These are phyloP conservation scores for Bactericera cockerelli DNA, from an alignment of 1,140 invertebrate genomes.

Conservation along the genomic window DNA sequence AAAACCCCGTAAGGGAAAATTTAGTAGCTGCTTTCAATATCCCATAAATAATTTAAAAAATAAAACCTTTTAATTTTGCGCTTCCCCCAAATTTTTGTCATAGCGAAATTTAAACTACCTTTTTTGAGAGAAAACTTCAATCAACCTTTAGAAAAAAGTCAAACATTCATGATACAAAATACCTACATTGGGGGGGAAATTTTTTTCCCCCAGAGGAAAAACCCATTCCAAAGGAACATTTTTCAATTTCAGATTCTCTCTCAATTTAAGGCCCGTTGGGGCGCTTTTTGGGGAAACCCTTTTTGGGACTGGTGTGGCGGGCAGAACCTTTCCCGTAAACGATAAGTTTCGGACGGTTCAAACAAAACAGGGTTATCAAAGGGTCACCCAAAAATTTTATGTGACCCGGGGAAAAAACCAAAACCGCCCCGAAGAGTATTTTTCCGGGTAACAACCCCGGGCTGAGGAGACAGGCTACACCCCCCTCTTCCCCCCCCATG, in stretches of 20 bases:
- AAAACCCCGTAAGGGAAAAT: no score
- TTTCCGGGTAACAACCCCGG: background rate
- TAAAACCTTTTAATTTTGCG: no score
- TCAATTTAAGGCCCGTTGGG: background rate
- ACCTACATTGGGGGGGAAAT: no score
- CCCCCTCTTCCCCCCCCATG: background rate
- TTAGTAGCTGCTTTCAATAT: no score
- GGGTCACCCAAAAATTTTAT: background rate
- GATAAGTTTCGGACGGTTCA: background rate
- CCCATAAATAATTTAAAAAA: no score
- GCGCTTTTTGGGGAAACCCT: background rate
- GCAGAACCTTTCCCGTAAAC: background rate
- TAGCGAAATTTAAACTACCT: no score
- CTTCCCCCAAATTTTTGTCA: no score
- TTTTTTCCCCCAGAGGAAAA: no score
- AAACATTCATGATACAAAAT: no score
- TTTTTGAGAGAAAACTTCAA: no score
- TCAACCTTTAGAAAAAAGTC: no score
- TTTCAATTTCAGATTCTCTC: conserved; percentile 4
- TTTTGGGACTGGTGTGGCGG: background rate
- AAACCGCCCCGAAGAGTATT: background rate
- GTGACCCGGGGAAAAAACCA: background rate
- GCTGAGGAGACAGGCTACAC: background rate
- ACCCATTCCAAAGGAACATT: no score
- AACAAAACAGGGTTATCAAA: background rate